A percentile compares a stretch with the other conserved stretches of the same genome.
Conservation (phyloP, 2,113 vertebrate species). For the Lanius ludovicianus region DNA sequence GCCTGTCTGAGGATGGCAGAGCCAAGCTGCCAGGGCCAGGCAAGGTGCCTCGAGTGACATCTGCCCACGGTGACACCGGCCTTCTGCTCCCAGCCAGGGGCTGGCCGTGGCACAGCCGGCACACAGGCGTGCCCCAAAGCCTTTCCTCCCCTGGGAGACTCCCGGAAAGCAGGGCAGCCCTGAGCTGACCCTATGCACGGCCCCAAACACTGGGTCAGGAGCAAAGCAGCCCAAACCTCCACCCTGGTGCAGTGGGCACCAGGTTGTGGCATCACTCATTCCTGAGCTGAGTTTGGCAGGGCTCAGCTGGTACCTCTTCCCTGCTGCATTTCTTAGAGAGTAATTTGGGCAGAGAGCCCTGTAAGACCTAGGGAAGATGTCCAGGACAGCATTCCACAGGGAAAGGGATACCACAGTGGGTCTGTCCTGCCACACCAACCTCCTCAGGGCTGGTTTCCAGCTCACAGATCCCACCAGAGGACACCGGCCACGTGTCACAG, state of each 20-base stretch:
- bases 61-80: neutral
- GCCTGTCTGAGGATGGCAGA: neutral
- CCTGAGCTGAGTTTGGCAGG: neutral
- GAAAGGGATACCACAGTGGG: fast-evolving
- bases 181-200: neutral
- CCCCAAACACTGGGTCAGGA: neutral
- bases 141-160: neutral
- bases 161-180: neutral
- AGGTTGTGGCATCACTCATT: neutral
- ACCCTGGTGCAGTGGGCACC: fast-evolving
- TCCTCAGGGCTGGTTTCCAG: neutral
- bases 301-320: neutral
- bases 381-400: neutral
- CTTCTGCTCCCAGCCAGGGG: neutral
- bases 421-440: neutral
- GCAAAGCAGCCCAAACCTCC: neutral
- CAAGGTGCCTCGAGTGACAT: neutral
- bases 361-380: neutral
- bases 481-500: neutral
- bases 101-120: neutral
- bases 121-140: neutral
- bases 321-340: neutral
- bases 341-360: neutral
- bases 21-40: neutral
- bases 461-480: neutral